Percentiles rank a stretch among this genome's conserved stretches.
Evolutionary conservation across 2,888 invertebrate genomes (phyloP).

Genomic region (Zygogramma bicolorata): DNA sequence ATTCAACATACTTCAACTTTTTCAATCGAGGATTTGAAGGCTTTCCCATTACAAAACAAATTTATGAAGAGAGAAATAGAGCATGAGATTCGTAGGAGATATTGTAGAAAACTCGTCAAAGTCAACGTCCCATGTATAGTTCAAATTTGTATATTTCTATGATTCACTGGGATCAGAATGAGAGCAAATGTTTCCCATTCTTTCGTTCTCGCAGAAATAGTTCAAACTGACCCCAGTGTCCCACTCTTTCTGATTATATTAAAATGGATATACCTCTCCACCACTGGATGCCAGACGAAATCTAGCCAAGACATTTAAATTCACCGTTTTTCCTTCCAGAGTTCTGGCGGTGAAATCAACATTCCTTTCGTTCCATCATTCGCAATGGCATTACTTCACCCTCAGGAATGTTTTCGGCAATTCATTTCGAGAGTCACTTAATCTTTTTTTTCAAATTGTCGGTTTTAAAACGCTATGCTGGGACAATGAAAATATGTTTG

Average conservation of each 20-base stretch:
- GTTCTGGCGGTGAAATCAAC: background rate
- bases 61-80: no score
- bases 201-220: no score
- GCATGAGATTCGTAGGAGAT: no score
- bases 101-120: no score
- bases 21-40: no score
- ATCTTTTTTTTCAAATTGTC: background rate
- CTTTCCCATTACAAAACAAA: no score
- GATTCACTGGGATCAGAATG: no score
- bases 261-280: background rate
- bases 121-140: no score
- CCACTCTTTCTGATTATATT: background rate
- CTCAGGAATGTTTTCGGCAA: constrained; percentile 6
- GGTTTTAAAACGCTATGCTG: background rate
- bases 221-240: no score
- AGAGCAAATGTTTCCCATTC: no score
- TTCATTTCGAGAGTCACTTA: constrained; percentile 4
- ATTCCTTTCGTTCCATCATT: constrained; percentile 7
- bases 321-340: background rate
- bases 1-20: no score
- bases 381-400: constrained; percentile 1
- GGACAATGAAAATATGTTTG: background rate
- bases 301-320: background rate
- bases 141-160: no score
- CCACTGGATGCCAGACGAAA: background rate